Evolutionary conservation across 2,888 invertebrate genomes (phyloP).

Genomic region (Platycnemis pennipes): DNA sequence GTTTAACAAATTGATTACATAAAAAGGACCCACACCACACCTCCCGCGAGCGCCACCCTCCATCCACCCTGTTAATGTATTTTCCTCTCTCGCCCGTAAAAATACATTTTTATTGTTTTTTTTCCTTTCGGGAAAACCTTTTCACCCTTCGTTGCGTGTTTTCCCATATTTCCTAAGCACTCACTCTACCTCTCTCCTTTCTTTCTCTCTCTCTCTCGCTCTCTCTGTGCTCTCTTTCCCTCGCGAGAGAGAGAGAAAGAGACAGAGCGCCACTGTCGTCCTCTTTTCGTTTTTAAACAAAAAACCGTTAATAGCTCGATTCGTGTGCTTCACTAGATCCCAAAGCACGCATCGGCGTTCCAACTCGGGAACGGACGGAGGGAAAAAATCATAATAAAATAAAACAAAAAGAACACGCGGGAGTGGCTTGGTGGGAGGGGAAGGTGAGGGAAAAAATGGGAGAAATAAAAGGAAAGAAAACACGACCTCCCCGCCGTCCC

Average conservation of each 20-base stretch:
- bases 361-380: constrained; percentile 26
- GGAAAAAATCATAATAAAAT: background rate
- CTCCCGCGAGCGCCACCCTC: background rate
- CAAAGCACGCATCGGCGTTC: constrained; percentile 67
- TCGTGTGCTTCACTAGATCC: constrained; percentile 59
- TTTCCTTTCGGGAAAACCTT: constrained; percentile 43
- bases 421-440: background rate
- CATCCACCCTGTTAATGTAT: background rate
- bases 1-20: constrained; percentile 65
- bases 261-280: background rate
- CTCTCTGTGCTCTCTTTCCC: background rate
- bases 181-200: background rate
- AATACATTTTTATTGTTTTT: constrained; percentile 37
- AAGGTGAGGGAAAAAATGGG: background rate
- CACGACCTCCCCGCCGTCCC: background rate
- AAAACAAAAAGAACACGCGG: background rate
- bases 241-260: background rate
- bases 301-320: constrained; percentile 66
- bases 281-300: constrained; percentile 45
- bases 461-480: background rate
- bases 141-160: constrained; percentile 52
- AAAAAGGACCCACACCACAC: constrained; percentile 26
- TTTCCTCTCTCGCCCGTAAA: constrained; percentile 51
- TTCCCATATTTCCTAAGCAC: constrained; percentile 64
- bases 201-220: background rate